Evolutionary conservation across 1,140 invertebrate species (phyloP), one percentile per base, ranked within the genome.

Genomic region (Ruditapes philippinarum): DNA sequence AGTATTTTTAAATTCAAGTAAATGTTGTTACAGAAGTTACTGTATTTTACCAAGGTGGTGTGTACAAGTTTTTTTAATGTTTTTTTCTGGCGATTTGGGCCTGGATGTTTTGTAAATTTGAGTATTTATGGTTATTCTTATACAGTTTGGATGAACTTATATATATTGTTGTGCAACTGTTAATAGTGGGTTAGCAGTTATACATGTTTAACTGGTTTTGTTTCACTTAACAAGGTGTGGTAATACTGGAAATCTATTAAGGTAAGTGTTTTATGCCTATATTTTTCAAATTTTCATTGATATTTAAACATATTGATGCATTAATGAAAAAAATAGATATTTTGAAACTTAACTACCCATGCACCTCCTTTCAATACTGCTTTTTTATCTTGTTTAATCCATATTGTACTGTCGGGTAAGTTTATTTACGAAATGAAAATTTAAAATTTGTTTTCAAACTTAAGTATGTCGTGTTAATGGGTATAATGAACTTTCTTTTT

Each of bases 401-500:
- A 79, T 28, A 79, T 28, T 4, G 51, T 79, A 79, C 22, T 79
- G 76, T 79, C 76, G 54, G 51, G 76, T 79, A 79, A 36, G 76
- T 36, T 79, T 33, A 74, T 79, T 54, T 79, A 79, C 76, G 51
- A 79, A 54, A 79, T 79, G 25, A 79, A 54, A 79, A 79, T 51
- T 25, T 3, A 54, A 54, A 79, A 79, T 54, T 54, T 79, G 76
- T 79, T 54, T 25, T 79, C 76, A 79, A 42, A 79, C 33, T 79
- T 11, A 11, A 74, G 70, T 42, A 42, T 74, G 40, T 42, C 42
- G 70, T 42, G 70, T 74, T 42, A 74, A 74, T 42, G n/a, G n/a
- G n/a, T n/a, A n/a, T n/a, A n/a, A n/a, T n/a, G n/a, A n/a, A n/a
- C n/a, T n/a, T n/a, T n/a, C n/a, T n/a, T n/a, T n/a, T n/a, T n/a